A percentile compares a stretch with the other conserved stretches of the same genome.
These are phyloP conservation scores for Tonatia bakeri DNA, from an alignment of 2,113 vertebrate genomes.

Conservation along the genomic window DNA sequence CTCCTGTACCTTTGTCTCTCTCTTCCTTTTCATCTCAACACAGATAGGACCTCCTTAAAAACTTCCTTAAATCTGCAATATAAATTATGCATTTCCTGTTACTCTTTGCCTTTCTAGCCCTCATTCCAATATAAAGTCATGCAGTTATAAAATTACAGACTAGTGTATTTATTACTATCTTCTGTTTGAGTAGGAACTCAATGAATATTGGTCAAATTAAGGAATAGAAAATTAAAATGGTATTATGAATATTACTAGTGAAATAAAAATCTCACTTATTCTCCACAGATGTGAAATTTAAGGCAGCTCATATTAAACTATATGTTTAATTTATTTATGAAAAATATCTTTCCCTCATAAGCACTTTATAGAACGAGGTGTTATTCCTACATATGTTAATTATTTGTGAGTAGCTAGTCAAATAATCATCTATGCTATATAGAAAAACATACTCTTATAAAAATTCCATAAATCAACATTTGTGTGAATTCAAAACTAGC, in stretches of 20 bases:
- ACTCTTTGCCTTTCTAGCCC: neutral
- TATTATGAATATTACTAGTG: neutral
- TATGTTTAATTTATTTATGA: slow-evolving; percentile 10
- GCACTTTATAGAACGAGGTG: neutral
- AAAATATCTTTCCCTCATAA: neutral
- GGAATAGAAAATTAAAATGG: slow-evolving; percentile 19
- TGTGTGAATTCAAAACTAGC: slow-evolving; percentile 11
- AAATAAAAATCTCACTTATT: slow-evolving; percentile 18
- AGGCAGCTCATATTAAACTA: neutral
- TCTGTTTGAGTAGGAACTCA: slow-evolving; percentile 1
- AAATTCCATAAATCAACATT: slow-evolving; percentile 6
- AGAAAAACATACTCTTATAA: slow-evolving; percentile 20
- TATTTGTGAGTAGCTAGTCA: neutral
- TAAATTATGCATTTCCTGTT: neutral
- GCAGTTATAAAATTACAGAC: neutral
- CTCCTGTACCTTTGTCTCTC: neutral
- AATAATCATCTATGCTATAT: neutral
- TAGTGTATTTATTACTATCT: neutral
- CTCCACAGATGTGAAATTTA: neutral
- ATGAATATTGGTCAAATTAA: neutral
- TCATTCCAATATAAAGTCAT: neutral
- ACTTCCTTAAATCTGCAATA: neutral
- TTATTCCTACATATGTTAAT: neutral
- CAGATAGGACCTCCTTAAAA: neutral
- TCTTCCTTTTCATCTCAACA: neutral